Evolutionary conservation across 1,140 invertebrate genomes (phyloP).

Genomic region (Proctacanthus coquilletti): DNA sequence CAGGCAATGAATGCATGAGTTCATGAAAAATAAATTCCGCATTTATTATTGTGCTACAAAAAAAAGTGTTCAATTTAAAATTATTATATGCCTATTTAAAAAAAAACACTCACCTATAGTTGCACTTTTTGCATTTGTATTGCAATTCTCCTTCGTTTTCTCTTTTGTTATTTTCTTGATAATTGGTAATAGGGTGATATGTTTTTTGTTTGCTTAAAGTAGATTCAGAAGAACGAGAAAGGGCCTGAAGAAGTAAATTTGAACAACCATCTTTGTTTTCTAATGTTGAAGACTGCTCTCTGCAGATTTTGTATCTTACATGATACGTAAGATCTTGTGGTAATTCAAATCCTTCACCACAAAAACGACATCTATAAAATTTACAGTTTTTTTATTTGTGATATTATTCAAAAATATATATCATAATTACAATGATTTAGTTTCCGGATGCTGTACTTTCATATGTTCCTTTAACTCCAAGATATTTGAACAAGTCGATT

Average conservation of each 20-base stretch:
- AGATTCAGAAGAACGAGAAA: too few relatives aligned
- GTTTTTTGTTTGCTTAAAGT: too few relatives aligned
- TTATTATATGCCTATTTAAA: neutral
- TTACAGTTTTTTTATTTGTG: too few relatives aligned
- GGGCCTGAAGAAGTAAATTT: too few relatives aligned
- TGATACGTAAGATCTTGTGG: constrained; percentile 57
- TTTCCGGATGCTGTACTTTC: constrained; percentile 40
- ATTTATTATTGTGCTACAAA: constrained; percentile 23
- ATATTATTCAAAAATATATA: too few relatives aligned
- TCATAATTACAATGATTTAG: too few relatives aligned
- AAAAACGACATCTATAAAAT: constrained; percentile 46
- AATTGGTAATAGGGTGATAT: too few relatives aligned
- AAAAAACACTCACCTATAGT: neutral
- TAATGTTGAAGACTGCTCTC: constrained; percentile 10
- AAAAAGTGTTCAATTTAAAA: neutral
- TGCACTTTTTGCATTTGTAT: constrained; percentile 17
- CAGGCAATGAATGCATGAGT: constrained; percentile 35
- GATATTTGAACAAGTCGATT: constrained; percentile 32
- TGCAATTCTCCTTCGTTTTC: neutral
- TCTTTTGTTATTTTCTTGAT: neutral
- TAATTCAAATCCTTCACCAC: constrained; percentile 47
- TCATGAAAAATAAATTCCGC: constrained; percentile 50
- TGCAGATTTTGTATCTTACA: constrained; percentile 39
- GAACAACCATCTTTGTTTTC: too few relatives aligned
- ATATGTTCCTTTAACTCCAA: constrained; percentile 49